Conservation (phyloP, 2,113 vertebrate species). For the Istiophorus platypterus region DNA sequence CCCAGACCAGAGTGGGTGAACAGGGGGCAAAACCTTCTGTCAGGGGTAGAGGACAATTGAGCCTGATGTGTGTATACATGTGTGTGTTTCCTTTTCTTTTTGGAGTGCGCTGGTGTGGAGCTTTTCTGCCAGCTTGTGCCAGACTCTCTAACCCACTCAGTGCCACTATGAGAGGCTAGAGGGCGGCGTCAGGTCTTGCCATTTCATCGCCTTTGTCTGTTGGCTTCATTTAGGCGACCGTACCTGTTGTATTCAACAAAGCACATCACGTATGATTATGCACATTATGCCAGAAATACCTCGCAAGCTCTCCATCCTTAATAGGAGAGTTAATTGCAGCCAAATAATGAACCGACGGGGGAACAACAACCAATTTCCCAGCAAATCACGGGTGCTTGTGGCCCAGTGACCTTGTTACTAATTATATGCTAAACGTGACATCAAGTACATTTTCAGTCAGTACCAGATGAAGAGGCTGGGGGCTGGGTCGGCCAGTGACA, state of each 20-base stretch:
- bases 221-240: constrained; percentile 15
- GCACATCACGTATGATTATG: constrained; percentile 47
- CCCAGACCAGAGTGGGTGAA: constrained; percentile 65
- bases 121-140: constrained; percentile 48
- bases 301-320: constrained; percentile 46
- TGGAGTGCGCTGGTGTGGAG: constrained; percentile 45
- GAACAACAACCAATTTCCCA: constrained; percentile 87
- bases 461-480: constrained; percentile 52
- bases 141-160: constrained; percentile 44
- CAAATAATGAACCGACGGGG: constrained; percentile 69
- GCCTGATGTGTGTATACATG: constrained; percentile 34
- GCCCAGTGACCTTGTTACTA: constrained; percentile 90
- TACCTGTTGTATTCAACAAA: constrained; percentile 56
- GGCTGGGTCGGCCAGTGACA: constrained; percentile 46
- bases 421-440: constrained; percentile 92
- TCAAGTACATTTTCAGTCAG: constrained; percentile 89
- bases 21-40: constrained; percentile 53
- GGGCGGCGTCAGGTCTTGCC: constrained; percentile 48
- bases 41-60: constrained; percentile 61
- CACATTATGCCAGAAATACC: constrained; percentile 45
- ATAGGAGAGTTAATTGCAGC: constrained; percentile 64
- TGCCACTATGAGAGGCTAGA: constrained; percentile 45
- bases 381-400: constrained; percentile 89
- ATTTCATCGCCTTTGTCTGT: constrained; percentile 39
- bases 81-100: constrained; percentile 41